phyloP scores from a whole-genome alignment of 2,797 vertebrate genomes.

The Coregonus ussuriensis region DNA sequence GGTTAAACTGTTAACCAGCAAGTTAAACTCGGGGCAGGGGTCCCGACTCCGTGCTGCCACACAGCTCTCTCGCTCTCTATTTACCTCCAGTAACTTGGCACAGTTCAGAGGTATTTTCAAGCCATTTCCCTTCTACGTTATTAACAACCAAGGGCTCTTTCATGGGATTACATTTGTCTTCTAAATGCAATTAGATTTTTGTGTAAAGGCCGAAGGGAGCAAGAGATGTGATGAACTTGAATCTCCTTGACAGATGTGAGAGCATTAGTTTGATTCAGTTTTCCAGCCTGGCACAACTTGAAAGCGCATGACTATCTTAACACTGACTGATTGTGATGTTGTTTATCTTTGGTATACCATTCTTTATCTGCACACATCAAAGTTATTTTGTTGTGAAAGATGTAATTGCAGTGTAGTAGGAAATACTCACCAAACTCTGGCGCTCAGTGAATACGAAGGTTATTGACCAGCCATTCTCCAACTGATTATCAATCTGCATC shows the following conservation, averaged over 20 bases:
- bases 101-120: background rate
- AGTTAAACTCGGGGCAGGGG: background rate
- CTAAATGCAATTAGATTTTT: background rate
- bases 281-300: background rate
- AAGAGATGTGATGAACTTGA: conserved; percentile 2
- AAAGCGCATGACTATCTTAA: background rate
- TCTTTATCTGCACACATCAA: background rate
- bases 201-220: background rate
- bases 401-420: background rate
- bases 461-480: conserved; percentile 63
- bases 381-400: background rate
- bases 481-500: conserved; percentile 67
- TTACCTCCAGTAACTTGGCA: background rate
- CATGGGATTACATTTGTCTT: background rate
- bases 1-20: no score
- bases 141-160: conserved; percentile 20
- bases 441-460: conserved; percentile 59
- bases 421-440: conserved; percentile 57
- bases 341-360: conserved; percentile 2
- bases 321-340: background rate
- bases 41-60: background rate
- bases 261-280: background rate
- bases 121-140: background rate
- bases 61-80: background rate
- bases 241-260: background rate